Base-by-base conservation (phyloP, 1,140 invertebrate species). In the Polypedilum vanderplanki region DNA sequence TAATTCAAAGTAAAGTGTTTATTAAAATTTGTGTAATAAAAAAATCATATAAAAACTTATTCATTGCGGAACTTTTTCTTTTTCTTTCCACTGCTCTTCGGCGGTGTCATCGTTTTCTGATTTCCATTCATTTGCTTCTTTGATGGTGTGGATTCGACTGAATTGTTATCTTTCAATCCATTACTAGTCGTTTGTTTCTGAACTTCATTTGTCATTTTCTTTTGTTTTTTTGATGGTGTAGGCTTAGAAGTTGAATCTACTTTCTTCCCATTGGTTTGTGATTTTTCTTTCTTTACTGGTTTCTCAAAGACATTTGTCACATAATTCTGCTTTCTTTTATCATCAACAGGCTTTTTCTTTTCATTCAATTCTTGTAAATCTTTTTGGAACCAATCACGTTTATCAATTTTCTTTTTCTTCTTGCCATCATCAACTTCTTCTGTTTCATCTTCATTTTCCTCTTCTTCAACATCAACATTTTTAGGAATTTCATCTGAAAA, bases 401-500 rank as follows among this genome's bases (percentile, higher is more conserved):
- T 84, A 9, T 80, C 79, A n/a, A 78, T 57, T 73, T 79, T 73
- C 76, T 80, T 80, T 24, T 77, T 76, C 12, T 74, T 76, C 12
- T 74, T 75, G 46, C 75, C 76, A 70, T 78, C 77, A 15, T 80
- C 78, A 4, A 78, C 78, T 46, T 80, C 76, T 18, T 80, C 75
- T 10, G 5, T 3, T 33, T 74, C 76, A 75, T 83, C 79, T 73
- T 78, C 80, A 77, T 81, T 82, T 74, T 80, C 77, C 76, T 81
- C 81, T 75, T 80, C 79, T 64, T 85, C 83, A 77, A 85, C 84
- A 75, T 86, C 85, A 79, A 85, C 84, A 78, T 84, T 84, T 2
- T 85, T 80, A 74, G 85, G 83, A 83, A 93, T 90, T 73, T 88
- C 87, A 85, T 98, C 96, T 0, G 93, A 95, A 81, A 97, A 93